Conservation (phyloP, 2,888 invertebrate genomes). For the Automeris io region DNA sequence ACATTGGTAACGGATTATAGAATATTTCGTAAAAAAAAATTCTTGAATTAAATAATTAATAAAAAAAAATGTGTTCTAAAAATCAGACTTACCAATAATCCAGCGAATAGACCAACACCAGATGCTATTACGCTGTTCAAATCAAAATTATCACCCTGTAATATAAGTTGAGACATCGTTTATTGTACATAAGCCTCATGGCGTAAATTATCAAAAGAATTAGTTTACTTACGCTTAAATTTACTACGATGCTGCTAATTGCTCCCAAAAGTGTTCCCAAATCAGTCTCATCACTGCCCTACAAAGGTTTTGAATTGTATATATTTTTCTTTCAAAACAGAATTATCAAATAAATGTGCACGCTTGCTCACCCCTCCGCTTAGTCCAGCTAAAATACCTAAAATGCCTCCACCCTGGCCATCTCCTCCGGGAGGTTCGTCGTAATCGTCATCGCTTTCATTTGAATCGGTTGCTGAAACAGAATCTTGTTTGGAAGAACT, state of each 20-base stretch:
- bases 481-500: constrained; percentile 34
- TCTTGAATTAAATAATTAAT: too few relatives aligned
- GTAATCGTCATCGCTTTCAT: constrained; percentile 43
- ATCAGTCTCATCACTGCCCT: constrained; percentile 68
- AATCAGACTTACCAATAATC: constrained; percentile 52
- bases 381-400: constrained; percentile 60
- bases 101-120: constrained; percentile 61
- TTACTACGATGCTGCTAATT: constrained; percentile 63
- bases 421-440: constrained; percentile 65
- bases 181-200: too few relatives aligned
- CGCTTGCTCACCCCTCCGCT: constrained; percentile 60
- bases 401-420: constrained; percentile 64
- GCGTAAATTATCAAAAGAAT: constrained; percentile 4
- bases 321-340: not conserved
- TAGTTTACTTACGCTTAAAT: constrained; percentile 59
- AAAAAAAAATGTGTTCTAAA: too few relatives aligned
- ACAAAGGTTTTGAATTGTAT: constrained; percentile 11
- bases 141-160: constrained; percentile 68
- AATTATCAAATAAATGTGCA: not conserved
- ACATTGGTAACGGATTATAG: too few relatives aligned
- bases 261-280: constrained; percentile 60
- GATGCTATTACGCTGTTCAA: constrained; percentile 60
- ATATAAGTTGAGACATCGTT: constrained; percentile 11
- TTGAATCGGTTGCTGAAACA: constrained; percentile 27
- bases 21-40: too few relatives aligned